Percentiles rank a stretch among this genome's conserved stretches.
These are phyloP conservation scores for Heliconius charithonia DNA, from an alignment of 2,888 invertebrate genomes.

Conservation along the genomic window DNA sequence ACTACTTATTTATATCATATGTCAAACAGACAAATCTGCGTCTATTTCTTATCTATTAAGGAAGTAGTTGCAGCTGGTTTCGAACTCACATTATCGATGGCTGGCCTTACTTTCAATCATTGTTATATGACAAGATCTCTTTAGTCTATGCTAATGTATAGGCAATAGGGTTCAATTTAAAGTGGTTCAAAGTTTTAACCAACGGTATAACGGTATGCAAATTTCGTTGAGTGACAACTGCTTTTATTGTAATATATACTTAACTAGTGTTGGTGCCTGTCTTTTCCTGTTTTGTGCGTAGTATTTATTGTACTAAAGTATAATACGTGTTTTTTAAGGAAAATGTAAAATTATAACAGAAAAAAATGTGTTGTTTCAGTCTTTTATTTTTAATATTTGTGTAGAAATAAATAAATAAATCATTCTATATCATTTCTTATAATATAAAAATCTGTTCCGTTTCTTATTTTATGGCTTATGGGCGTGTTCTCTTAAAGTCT, in stretches of 20 bases:
- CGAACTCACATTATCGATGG: constrained; percentile 33
- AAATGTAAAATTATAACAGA: neutral
- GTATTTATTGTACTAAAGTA: neutral
- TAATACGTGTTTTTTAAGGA: neutral
- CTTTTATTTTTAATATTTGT: too few species aligned
- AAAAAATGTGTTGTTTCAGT: neutral
- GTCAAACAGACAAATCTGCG: constrained; percentile 11
- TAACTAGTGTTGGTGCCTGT: constrained; percentile 5
- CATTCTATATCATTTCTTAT: too few species aligned
- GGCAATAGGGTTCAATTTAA: constrained; percentile 20
- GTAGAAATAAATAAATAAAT: too few species aligned
- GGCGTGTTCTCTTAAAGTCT: too few species aligned
- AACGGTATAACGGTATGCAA: constrained; percentile 24
- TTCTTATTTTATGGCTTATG: too few species aligned
- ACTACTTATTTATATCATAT: neutral
- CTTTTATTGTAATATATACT: constrained; percentile 4
- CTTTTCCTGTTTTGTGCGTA: neutral
- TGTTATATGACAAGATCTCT: constrained; percentile 36
- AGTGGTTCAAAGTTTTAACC: neutral
- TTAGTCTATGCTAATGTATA: constrained; percentile 2
- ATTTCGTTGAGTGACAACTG: constrained; percentile 31
- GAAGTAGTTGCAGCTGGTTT: constrained; percentile 35
- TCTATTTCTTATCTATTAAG: constrained; percentile 29
- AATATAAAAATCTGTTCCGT: too few species aligned
- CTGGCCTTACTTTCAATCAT: constrained; percentile 46